Base-by-base conservation (phyloP, 1,140 invertebrate species). In the Caenorhabditis remanei region DNA sequence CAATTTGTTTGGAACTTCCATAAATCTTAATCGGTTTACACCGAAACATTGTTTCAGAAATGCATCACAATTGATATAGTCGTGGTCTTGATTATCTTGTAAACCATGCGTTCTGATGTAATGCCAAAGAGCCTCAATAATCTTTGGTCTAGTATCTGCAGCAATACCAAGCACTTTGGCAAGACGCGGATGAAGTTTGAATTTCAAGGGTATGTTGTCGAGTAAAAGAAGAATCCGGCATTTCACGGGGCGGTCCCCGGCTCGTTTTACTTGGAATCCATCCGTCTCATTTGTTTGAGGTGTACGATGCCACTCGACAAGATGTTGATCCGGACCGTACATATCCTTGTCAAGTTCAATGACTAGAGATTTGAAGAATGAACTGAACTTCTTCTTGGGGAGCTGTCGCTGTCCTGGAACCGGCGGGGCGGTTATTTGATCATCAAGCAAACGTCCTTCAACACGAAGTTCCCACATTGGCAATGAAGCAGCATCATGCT, bases 331-430 rank as follows among this genome's bases (percentile, higher is more conserved):
- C 21, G 98, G 98, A 2, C 98, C 98, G 94, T 99, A 99, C 83
- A 99, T 94, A 93, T 99, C 97, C 93, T 99, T 99, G 93, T 99
- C 98, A 90, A 99, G 93, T 93, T 99, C 98, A 92, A 99, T 99
- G 1, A 99, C 87, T 3, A 99, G 94, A 91, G 97, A 98, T 94
- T 99, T 99, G 94, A 99, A 99, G 93, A 99, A 99, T 0, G 97
- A 99, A 6, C 98, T 99, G 94, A 99, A 99, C 93, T 99, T 99
- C 87, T 97, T 94, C 92, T 99, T 99, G 4, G 88, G 84, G 4
- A 79, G 9, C 14, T 65, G 61, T 43, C 75, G 19, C 40, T 50
- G 84, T 21, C 43, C 75, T 65, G 50, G 14, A 53, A 58, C 16
- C n/a, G 71, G 8, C 24, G 19, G n/a, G 19, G 75, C 4, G 19